Conservation (phyloP, 1,140 invertebrate genomes). For the Zaprionus ghesquierei region DNA sequence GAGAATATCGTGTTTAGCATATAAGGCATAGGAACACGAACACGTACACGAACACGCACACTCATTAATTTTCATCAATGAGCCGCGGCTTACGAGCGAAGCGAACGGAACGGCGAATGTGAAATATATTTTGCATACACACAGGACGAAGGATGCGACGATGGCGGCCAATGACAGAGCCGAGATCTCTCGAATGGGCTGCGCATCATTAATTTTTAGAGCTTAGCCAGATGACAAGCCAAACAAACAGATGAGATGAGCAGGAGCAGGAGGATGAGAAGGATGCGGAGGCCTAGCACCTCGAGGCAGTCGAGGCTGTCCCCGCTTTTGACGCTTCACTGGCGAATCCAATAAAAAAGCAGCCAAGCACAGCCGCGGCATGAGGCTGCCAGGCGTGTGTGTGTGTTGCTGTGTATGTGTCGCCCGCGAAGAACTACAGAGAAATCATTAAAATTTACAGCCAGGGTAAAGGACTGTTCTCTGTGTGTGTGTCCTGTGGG, state of each 20-base stretch:
- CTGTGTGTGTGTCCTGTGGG: slow-evolving; percentile 26
- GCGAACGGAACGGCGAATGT: slow-evolving; percentile 50
- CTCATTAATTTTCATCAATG: slow-evolving; percentile 81
- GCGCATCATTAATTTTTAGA: slow-evolving; percentile 81
- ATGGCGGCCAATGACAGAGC: slow-evolving; percentile 67
- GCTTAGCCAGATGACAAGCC: slow-evolving; percentile 78
- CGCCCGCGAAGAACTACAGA: slow-evolving; percentile 33
- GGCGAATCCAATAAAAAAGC: slow-evolving; percentile 55
- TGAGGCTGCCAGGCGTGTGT: slow-evolving; percentile 8
- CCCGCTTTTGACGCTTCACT: slow-evolving; percentile 50
- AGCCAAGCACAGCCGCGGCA: slow-evolving; percentile 17
- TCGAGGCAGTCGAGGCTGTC: slow-evolving; percentile 5
- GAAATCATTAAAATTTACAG: slow-evolving; percentile 64
- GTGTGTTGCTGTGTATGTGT: too few relatives aligned
- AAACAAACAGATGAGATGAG: slow-evolving; percentile 30
- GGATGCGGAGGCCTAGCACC: slow-evolving; percentile 16
- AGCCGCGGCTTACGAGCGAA: slow-evolving; percentile 61
- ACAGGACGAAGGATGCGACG: slow-evolving; percentile 17
- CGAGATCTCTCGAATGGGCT: slow-evolving; percentile 64
- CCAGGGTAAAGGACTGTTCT: slow-evolving; percentile 20
- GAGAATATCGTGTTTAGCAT: slow-evolving; percentile 33
- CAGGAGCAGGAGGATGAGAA: neutral
- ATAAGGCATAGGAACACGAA: slow-evolving; percentile 57
- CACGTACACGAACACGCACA: slow-evolving; percentile 73
- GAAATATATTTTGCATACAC: slow-evolving; percentile 67